Base-by-base conservation (phyloP, 2,113 vertebrate species). In the Chrysemys picta region DNA sequence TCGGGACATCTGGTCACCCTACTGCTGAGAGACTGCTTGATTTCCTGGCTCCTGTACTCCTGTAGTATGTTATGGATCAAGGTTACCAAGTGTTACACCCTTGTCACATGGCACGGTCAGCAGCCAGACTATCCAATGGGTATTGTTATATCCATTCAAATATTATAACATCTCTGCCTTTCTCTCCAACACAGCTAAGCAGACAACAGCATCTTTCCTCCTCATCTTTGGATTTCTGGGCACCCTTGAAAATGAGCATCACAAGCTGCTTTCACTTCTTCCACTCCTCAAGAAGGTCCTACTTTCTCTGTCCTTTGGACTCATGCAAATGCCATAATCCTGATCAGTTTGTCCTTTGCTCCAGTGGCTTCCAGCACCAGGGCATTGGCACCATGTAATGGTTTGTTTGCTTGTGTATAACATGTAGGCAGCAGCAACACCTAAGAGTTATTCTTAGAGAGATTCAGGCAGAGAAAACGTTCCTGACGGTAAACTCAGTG, bases 311-410 rank as follows among this genome's bases (percentile, higher is more conserved):
- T 38, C 38, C 72, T 42, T 45, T 76, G 62, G 62, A n/a, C 35
- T 69, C 62, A 17, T 35, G 38, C n/a, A 76, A 45, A 76, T 12
- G 24, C 24, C 72, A 25, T 45, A 76, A 76, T 76, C 72, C 72
- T 76, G 10, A 3, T 6, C 38, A 13, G 72, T 76, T 9, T 42
- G 10, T 11, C 22, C 22, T 76, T 25, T 76, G 22, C 38, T 24
- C 24, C 0, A 1, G 42, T 3, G 22, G 72, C 11, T 45, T 76
- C n/a, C 21, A 6, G 10, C 10, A 21, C 19, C 10, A 11, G n/a
- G 22, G 22, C 22, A 24, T 25, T 35, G 24, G 21, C 21, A 42
- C 72, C 72, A 76, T 45, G 38, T 65, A 35, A 35, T 65, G 59
- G n/a, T 42, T 75, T 42, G 69, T 75, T 38, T 75, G 69, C n/a